Percentiles rank a stretch among this genome's conserved stretches.
Conservation (phyloP, 2,888 invertebrate genomes). For the Bhutanitis thaidina region DNA sequence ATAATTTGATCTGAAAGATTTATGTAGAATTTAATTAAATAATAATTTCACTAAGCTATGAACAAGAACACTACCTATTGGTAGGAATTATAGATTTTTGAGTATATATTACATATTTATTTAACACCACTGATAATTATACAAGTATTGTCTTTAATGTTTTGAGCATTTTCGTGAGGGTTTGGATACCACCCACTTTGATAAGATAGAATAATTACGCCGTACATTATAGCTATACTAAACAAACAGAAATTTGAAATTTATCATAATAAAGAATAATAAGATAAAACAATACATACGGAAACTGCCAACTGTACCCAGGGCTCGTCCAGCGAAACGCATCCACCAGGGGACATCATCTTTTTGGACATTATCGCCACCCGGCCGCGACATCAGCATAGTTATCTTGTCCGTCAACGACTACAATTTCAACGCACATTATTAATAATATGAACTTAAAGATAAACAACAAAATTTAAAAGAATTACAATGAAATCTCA, state of each 20-base stretch:
- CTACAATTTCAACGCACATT: slow-evolving; percentile 66
- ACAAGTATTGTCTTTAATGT: too few species aligned
- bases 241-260: background rate
- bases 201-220: slow-evolving; percentile 27
- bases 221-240: too few species aligned
- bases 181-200: slow-evolving; percentile 25
- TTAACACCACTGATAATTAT: too few species aligned
- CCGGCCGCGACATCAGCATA: slow-evolving; percentile 89
- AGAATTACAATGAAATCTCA: slow-evolving; percentile 39
- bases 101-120: too few species aligned
- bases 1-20: too few species aligned
- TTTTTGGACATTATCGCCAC: slow-evolving; percentile 86
- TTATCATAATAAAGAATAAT: background rate
- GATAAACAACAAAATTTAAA: slow-evolving; percentile 34
- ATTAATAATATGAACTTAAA: slow-evolving; percentile 23
- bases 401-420: slow-evolving; percentile 90
- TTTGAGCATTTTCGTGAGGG: background rate
- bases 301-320: slow-evolving; percentile 91
- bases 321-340: slow-evolving; percentile 90
- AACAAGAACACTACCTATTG: too few species aligned
- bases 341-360: slow-evolving; percentile 94
- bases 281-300: slow-evolving; percentile 80
- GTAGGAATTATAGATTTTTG: too few species aligned
- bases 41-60: too few species aligned
- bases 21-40: too few species aligned